phyloP scores from a whole-genome alignment of 2,888 invertebrate genomes.

The Scrobipalpa atriplicella region DNA sequence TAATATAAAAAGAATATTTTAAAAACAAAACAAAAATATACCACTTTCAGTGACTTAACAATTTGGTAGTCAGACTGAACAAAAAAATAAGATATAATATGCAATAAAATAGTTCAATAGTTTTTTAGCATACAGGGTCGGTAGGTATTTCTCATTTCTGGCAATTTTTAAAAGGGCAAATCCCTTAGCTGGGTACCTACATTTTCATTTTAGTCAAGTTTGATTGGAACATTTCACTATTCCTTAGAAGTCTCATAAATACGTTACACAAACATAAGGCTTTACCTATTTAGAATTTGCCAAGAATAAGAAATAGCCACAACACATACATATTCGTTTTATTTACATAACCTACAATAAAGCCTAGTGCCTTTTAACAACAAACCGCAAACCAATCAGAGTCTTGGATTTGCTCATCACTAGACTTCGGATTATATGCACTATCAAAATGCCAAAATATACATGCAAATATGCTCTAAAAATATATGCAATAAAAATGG shows the following conservation, averaged over 20 bases:
- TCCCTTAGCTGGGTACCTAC: no score
- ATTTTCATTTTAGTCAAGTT: no score
- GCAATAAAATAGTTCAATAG: background rate
- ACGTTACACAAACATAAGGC: background rate
- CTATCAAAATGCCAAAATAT: no score
- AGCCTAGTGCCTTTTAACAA: background rate
- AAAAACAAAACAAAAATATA: background rate
- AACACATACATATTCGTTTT: background rate
- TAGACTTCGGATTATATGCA: no score
- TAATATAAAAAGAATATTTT: background rate
- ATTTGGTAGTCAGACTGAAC: background rate
- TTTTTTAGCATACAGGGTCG: no score
- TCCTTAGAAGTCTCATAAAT: background rate
- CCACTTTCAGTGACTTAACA: background rate
- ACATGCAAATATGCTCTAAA: no score
- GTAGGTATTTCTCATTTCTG: background rate
- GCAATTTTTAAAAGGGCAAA: background rate
- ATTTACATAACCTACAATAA: slow-evolving; percentile 1
- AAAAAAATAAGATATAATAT: slow-evolving; percentile 3
- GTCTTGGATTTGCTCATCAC: background rate
- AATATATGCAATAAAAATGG: no score
- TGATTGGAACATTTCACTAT: background rate
- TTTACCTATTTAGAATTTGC: background rate
- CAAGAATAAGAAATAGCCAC: background rate
- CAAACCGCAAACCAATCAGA: background rate